Base-by-base conservation (phyloP, 2,113 vertebrate genomes). In the Hemiprocne comata region DNA sequence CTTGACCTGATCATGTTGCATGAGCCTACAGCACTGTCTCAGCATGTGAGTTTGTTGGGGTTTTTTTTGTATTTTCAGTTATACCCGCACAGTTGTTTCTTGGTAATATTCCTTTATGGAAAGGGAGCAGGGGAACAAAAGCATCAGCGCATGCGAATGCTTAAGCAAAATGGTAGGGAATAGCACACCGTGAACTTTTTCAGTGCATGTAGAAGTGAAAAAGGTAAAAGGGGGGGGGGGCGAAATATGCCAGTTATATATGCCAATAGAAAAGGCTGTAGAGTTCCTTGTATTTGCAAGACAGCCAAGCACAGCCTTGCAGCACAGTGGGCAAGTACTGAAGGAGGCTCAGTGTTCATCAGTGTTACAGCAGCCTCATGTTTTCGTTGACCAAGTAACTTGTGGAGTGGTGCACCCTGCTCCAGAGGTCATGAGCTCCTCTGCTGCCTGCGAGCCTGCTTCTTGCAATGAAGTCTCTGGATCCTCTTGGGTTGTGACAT, bases 401-500 rank as follows among this genome's bases (percentile, higher is more conserved):
- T 3, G 20, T 93, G 50, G 62, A 66, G 50, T 36, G 24, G 9
- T 65, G 85, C 54, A 44, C 74, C 74, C 62, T 89, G 74, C 58
- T 75, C 40, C 51, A 29, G 71, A 85, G 92, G 92, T 55, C 17
- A 2, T 54, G 75, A 78, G 73, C 65, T 77, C 19, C 66, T 78
- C 69, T 82, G 66, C 66, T 72, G 55, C 72, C 60, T 89, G 57
- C 1, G 2, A 67, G 20, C 44, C 42, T 78, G 57, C 81, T 28
- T 75, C 85, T 64, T 85, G 67, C 87, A 65, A 1, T 71, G 0
- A 2, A 61, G 44, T 40, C 55, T 69, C 74, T 64, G 23, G 36
- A 83, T 94, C 78, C 85, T 94, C 74, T 40, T 61, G 78, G 95
- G 94, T 85, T 20, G 1, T 93, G 94, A 93, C 95, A 95, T 96